Base-by-base conservation (phyloP, 2,888 invertebrate species). In the Eurytoma adleriae region DNA sequence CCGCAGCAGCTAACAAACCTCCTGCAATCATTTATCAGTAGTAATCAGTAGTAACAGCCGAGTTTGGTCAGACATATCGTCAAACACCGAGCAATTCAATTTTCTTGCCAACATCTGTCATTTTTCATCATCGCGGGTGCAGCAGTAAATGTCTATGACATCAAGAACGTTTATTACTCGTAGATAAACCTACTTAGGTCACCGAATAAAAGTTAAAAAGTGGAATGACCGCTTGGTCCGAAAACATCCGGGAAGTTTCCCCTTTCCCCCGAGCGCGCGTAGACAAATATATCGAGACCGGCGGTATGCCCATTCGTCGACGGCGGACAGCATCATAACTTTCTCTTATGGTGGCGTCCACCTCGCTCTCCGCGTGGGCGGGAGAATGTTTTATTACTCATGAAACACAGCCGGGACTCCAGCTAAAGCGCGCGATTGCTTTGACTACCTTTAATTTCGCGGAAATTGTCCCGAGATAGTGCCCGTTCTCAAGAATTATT, bases 311-410 rank as follows among this genome's bases (percentile, higher is more conserved):
- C 50, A 24, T 50, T 12, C 70, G 64, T 64, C 64, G 40, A 16
- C 66, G 50, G 24, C 30, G n/a, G 52, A 27, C n/a, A 24, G 12
- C 48, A 10, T 50, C 50, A 67, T 62, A 72, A 62, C 61, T 72
- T 72, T 61, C 61, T 16, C 71, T 20, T 59, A 40, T 61, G 24
- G 48, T 20, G 50, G n/a, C 48, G 40, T 48, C 48, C 20, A 13
- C 30, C 18, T 12, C 52, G n/a, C 10, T 24, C 3, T 52, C 20
- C 54, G 54, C 16, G 27, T 2, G 16, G 13, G 68, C n/a, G 27
- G 24, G 64, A 40, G 40, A 62, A 73, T 73, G 64, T 73, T 73
- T 73, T 73, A 73, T 73, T 64, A 54, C 52, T 73, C 16, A 16
- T 54, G 16, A 64, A 73, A 64, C 24, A 3, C 54, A 54, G 54